phyloP scores from a whole-genome alignment of 2,797 vertebrate species.

The Schizopygopsis pylzovi region DNA sequence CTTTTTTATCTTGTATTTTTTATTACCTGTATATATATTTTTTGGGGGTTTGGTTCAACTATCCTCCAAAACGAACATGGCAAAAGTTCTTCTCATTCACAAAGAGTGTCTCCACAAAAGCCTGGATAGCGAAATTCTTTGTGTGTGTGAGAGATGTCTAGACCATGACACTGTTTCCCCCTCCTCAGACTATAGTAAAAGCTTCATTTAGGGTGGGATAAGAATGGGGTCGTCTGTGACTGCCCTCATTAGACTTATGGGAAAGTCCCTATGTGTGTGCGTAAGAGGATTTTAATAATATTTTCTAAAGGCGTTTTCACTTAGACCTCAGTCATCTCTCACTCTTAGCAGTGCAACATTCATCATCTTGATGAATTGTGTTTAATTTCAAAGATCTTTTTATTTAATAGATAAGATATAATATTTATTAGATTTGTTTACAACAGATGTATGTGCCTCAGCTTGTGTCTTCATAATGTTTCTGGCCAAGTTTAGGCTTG shows the following conservation, averaged over 20 bases:
- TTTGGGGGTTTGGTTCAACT: too few relatives aligned
- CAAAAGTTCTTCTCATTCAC: not conserved
- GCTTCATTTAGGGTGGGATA: constrained; percentile 59
- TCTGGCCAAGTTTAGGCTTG: constrained; percentile 64
- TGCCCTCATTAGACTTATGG: constrained; percentile 41
- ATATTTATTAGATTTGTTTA: constrained; percentile 24
- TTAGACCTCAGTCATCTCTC: constrained; percentile 19
- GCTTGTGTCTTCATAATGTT: constrained; percentile 60
- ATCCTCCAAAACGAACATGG: not conserved
- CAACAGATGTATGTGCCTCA: constrained; percentile 2
- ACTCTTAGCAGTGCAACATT: constrained; percentile 11
- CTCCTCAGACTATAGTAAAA: constrained; percentile 56
- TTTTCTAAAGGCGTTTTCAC: constrained; percentile 26
- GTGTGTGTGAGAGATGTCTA: constrained; percentile 30
- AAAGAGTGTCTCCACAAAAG: constrained; percentile 18
- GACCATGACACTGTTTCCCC: constrained; percentile 48
- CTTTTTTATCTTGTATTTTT: not conserved
- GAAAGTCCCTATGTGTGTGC: constrained; percentile 49
- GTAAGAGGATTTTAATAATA: constrained; percentile 31
- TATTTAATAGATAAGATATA: not conserved
- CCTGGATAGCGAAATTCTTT: constrained; percentile 19
- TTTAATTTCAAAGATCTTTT: not conserved
- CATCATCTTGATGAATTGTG: not conserved
- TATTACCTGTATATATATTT: too few relatives aligned
- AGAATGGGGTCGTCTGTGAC: constrained; percentile 53